Conservation (phyloP, 2,888 invertebrate genomes). For the Scaptomyza tumidula region DNA sequence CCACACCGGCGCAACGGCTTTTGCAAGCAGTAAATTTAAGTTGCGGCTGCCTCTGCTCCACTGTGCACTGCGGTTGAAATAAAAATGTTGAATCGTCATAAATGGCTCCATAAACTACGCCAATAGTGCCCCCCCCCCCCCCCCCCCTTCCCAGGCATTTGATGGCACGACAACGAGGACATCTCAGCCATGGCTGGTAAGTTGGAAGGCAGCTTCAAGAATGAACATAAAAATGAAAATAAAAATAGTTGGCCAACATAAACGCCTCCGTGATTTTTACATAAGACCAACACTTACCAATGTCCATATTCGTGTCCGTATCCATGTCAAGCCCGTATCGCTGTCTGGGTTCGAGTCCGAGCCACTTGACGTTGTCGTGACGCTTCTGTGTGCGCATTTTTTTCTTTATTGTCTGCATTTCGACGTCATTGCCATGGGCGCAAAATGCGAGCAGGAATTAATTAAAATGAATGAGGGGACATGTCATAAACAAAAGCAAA, state of each 20-base stretch:
- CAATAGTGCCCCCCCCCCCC: conserved; percentile 57
- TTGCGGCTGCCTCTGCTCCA: conserved; percentile 43
- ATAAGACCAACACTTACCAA: conserved; percentile 54
- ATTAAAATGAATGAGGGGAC: conserved; percentile 81
- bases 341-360: conserved; percentile 25
- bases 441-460: conserved; percentile 75
- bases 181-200: conserved; percentile 50
- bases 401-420: conserved; percentile 69
- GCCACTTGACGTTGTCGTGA: conserved; percentile 37
- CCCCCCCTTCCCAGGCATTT: not conserved
- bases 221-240: conserved; percentile 71
- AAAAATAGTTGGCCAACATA: conserved; percentile 78
- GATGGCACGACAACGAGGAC: conserved; percentile 34
- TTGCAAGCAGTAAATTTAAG: conserved; percentile 78
- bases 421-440: conserved; percentile 77
- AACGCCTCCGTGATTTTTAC: conserved; percentile 79
- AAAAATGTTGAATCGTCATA: conserved; percentile 82
- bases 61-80: conserved; percentile 73
- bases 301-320: conserved; percentile 13
- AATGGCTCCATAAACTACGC: conserved; percentile 80
- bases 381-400: conserved; percentile 28
- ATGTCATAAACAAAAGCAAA: conserved; percentile 77
- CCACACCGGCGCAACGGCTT: conserved; percentile 67
- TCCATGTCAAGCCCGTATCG: conserved; percentile 13
- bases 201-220: conserved; percentile 56